A percentile compares a stretch with the other conserved stretches of the same genome.
phyloP scores from a whole-genome alignment of 2,113 vertebrate species.

The Hippolais icterina region DNA sequence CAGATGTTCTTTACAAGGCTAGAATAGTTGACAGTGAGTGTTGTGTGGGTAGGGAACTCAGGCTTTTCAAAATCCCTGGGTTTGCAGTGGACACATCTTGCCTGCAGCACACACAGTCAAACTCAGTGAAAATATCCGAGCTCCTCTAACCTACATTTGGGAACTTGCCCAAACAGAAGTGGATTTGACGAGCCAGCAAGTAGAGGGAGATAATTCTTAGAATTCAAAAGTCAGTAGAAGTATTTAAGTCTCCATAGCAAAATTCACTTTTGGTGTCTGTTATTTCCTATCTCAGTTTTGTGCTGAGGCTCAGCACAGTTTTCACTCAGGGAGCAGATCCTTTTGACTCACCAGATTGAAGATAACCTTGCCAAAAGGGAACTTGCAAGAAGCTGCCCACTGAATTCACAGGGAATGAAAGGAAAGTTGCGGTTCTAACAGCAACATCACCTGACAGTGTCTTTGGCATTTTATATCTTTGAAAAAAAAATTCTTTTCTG shows the following conservation, averaged over 20 bases:
- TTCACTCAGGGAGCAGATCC: neutral
- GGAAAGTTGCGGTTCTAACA: neutral
- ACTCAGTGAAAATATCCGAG: neutral
- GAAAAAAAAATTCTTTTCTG: neutral
- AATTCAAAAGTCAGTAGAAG: neutral
- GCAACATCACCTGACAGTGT: neutral
- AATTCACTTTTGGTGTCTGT: neutral
- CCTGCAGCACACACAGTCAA: neutral
- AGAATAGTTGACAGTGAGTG: neutral
- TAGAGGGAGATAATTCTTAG: neutral
- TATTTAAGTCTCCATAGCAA: neutral
- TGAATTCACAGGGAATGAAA: neutral
- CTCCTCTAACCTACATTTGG: neutral
- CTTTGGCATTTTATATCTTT: neutral
- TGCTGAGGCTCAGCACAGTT: neutral
- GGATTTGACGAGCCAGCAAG: neutral
- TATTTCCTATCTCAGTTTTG: neutral
- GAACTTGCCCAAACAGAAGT: neutral
- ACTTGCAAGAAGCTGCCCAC: neutral
- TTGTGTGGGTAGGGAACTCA: neutral
- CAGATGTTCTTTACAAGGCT: conserved; percentile 41
- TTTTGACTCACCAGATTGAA: neutral
- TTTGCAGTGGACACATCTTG: neutral
- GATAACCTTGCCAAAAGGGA: neutral
- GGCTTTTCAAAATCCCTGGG: neutral